Evolutionary conservation across 2,113 vertebrate genomes (phyloP).

Genomic region (Clinocottus analis): DNA sequence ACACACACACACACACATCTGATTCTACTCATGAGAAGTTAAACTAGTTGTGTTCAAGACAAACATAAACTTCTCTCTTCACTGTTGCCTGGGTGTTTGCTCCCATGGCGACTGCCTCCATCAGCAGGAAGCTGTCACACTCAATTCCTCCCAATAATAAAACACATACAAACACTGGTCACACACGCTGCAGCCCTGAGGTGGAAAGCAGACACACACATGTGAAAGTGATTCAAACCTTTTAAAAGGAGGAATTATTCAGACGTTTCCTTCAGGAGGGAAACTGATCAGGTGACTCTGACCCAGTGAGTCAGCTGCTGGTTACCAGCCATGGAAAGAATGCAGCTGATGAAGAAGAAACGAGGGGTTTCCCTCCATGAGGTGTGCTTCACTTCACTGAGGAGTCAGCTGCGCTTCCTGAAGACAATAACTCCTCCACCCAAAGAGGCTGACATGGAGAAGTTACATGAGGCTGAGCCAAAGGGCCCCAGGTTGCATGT

Average conservation of each 20-base stretch:
- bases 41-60: not conserved
- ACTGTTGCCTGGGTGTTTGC: constrained; percentile 27
- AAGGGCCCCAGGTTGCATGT: not conserved
- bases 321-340: constrained; percentile 77
- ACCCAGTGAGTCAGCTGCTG: constrained; percentile 66
- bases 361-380: constrained; percentile 7
- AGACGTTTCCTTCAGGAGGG: constrained; percentile 47
- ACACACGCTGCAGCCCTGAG: constrained; percentile 29
- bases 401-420: not conserved
- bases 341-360: constrained; percentile 65
- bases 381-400: not conserved
- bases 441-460: not conserved
- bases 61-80: constrained; percentile 2
- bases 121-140: constrained; percentile 38
- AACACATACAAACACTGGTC: constrained; percentile 44
- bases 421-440: no score
- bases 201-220: constrained; percentile 69
- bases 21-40: not conserved
- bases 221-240: constrained; percentile 55
- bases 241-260: constrained; percentile 32
- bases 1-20: not conserved
- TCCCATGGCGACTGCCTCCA: constrained; percentile 28
- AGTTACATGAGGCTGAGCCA: not conserved
- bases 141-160: constrained; percentile 16
- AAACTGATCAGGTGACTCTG: constrained; percentile 76